A percentile compares a stretch with the other conserved stretches of the same genome.
Evolutionary conservation across 2,888 invertebrate genomes (phyloP).

Genomic region (Dynastes tityus): DNA sequence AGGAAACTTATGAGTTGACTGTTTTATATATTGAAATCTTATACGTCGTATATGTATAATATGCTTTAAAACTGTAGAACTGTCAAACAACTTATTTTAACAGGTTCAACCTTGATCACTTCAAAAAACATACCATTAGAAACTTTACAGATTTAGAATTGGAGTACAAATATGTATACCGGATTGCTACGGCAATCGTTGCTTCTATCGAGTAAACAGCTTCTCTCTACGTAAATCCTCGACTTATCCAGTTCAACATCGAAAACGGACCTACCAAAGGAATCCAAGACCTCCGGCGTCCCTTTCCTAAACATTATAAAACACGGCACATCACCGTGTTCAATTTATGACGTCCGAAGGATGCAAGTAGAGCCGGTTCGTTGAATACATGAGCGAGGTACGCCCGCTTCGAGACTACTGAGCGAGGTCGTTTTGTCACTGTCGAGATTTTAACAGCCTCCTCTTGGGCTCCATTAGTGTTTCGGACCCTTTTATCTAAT

Average conservation of each 20-base stretch:
- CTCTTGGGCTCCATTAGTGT: conserved; percentile 59
- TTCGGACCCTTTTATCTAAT: conserved; percentile 52
- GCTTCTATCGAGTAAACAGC: conserved; percentile 13
- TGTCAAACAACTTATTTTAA: too few species aligned
- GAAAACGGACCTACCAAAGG: not conserved
- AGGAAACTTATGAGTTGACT: too few species aligned
- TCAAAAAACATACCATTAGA: not conserved
- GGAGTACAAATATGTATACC: not conserved
- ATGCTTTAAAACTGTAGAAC: too few species aligned
- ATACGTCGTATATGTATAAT: too few species aligned
- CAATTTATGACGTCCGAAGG: conserved; percentile 57
- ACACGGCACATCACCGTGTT: conserved; percentile 33
- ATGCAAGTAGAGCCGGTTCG: conserved; percentile 31
- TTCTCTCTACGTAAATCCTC: conserved; percentile 11
- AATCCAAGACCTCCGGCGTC: not conserved
- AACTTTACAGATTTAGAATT: not conserved
- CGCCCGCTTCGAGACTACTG: conserved; percentile 59
- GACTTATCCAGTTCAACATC: not conserved
- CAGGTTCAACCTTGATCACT: too few species aligned
- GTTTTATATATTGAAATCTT: too few species aligned
- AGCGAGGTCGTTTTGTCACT: conserved; percentile 65
- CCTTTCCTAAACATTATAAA: conserved; percentile 25
- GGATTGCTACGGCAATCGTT: not conserved
- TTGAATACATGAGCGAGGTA: conserved; percentile 67
- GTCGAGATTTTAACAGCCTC: conserved; percentile 65